These are phyloP conservation scores for Plemyria rubiginata DNA, from an alignment of 2,888 invertebrate species.

Conservation along the genomic window DNA sequence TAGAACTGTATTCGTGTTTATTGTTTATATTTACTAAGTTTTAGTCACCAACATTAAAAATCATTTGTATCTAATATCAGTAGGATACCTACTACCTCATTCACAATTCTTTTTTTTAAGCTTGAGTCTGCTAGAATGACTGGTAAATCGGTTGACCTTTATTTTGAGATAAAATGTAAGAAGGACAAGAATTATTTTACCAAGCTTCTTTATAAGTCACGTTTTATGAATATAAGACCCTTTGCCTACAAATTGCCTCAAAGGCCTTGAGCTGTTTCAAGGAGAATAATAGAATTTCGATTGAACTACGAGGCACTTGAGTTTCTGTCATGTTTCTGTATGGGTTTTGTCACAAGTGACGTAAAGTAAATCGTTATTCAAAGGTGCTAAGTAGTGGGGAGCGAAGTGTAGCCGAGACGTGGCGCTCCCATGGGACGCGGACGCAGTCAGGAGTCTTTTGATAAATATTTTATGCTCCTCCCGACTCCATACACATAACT, in stretches of 20 bases:
- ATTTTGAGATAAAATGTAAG: too few species aligned
- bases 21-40: too few species aligned
- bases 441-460: slow-evolving; percentile 76
- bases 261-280: slow-evolving; percentile 15
- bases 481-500: slow-evolving; percentile 67
- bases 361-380: slow-evolving; percentile 59
- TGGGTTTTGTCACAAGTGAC: slow-evolving; percentile 46
- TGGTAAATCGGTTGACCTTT: too few species aligned
- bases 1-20: too few species aligned
- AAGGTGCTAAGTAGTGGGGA: slow-evolving; percentile 71
- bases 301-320: slow-evolving; percentile 30
- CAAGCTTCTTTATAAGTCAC: background rate
- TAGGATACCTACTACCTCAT: too few species aligned
- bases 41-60: too few species aligned
- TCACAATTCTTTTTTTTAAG: too few species aligned
- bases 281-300: slow-evolving; percentile 29
- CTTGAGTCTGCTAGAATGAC: too few species aligned
- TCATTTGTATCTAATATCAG: too few species aligned
- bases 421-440: slow-evolving; percentile 59
- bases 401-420: slow-evolving; percentile 52
- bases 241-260: background rate
- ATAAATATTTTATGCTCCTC: slow-evolving; percentile 81
- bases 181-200: too few species aligned
- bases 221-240: background rate
- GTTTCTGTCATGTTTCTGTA: slow-evolving; percentile 30